These are phyloP conservation scores for Anas platyrhynchos DNA, from an alignment of 2,113 vertebrate genomes.

Conservation along the genomic window DNA sequence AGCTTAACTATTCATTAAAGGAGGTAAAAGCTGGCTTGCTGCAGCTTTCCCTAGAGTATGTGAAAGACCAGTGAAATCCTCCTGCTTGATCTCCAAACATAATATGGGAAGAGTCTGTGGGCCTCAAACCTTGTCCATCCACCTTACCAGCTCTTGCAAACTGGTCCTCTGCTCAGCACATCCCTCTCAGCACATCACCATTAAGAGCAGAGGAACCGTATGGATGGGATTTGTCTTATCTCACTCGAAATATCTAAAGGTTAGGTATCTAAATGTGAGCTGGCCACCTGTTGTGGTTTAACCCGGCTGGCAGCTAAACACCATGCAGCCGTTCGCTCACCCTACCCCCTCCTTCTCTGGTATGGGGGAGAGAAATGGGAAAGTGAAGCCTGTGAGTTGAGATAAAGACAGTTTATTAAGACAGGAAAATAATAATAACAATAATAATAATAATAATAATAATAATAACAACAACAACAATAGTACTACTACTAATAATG, in stretches of 20 bases:
- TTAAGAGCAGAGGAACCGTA: neutral
- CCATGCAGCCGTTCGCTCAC: too few relatives aligned
- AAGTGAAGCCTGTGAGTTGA: too few relatives aligned
- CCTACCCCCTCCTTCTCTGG: too few relatives aligned
- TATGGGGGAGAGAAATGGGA: too few relatives aligned
- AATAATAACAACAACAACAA: too few relatives aligned
- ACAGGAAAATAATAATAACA: too few relatives aligned
- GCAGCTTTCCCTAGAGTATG: neutral
- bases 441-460: too few relatives aligned
- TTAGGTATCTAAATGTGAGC: neutral
- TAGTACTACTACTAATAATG: too few relatives aligned
- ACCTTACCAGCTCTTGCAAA: accelerated
- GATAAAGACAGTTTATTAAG: too few relatives aligned
- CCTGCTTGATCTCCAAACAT: neutral
- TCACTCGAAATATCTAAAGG: neutral
- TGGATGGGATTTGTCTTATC: neutral
- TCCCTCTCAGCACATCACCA: neutral
- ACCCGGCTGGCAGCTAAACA: too few relatives aligned
- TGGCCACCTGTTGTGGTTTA: neutral
- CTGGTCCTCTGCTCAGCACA: accelerated
- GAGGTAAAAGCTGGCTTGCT: neutral
- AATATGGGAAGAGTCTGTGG: neutral
- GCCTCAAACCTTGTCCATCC: neutral
- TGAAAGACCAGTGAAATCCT: neutral
- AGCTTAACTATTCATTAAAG: neutral